phyloP scores from a whole-genome alignment of 2,113 vertebrate genomes.

The Plotosus lineatus region DNA sequence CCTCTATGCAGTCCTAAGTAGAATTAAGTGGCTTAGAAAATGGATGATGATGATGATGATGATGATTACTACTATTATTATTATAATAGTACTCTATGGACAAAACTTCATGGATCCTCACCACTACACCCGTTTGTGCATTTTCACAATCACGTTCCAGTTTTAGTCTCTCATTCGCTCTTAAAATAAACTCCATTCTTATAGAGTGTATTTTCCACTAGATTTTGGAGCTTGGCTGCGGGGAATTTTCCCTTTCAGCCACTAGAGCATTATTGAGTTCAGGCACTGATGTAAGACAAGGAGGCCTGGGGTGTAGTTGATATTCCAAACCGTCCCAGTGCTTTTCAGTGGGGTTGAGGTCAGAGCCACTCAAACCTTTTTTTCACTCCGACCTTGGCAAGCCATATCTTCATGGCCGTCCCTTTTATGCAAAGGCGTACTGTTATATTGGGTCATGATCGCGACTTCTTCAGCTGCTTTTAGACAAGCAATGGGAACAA shows the following conservation, averaged over 20 bases:
- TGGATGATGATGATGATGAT: too few species aligned
- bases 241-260: background rate
- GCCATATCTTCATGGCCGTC: background rate
- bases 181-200: background rate
- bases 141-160: background rate
- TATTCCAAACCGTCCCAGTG: background rate
- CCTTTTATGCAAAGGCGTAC: background rate
- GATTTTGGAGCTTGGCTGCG: background rate
- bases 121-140: background rate
- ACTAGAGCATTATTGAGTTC: background rate
- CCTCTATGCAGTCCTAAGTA: too few species aligned
- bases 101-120: background rate
- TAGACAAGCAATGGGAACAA: too few species aligned
- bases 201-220: background rate
- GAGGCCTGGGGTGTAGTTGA: background rate
- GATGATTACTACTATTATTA: too few species aligned
- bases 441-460: background rate
- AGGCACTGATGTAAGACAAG: background rate
- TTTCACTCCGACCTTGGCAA: background rate
- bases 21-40: too few species aligned
- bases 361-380: background rate
- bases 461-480: too few species aligned
- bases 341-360: background rate
- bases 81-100: too few species aligned
- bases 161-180: background rate